phyloP scores from a whole-genome alignment of 1,140 invertebrate species.

The Elymnias hypermnestra region DNA sequence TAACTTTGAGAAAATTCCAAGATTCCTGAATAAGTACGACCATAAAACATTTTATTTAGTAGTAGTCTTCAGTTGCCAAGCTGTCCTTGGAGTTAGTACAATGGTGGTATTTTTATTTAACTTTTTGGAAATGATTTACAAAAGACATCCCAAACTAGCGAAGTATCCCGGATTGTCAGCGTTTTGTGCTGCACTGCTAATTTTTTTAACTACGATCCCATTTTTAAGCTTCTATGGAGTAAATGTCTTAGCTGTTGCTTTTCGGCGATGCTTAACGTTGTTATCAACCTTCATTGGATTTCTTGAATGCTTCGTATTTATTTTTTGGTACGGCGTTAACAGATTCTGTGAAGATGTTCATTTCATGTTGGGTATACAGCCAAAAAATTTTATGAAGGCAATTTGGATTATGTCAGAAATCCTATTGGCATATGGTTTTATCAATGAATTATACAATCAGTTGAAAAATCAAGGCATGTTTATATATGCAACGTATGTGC shows the following conservation, averaged over 20 bases:
- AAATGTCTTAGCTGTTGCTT: conserved; percentile 22
- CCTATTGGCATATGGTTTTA: conserved; percentile 35
- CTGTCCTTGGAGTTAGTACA: conserved; percentile 29
- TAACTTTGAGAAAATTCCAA: conserved; percentile 50
- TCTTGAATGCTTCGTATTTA: conserved; percentile 42
- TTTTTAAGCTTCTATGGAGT: conserved; percentile 33
- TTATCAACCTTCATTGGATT: conserved; percentile 32
- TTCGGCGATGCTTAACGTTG: conserved; percentile 27
- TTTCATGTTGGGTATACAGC: conserved; percentile 57
- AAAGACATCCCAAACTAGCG: conserved; percentile 24
- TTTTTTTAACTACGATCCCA: conserved; percentile 49
- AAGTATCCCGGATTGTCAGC: conserved; percentile 43
- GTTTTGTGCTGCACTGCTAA: conserved; percentile 19
- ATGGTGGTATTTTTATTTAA: conserved; percentile 34
- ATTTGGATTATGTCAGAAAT: conserved; percentile 34
- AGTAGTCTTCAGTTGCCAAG: conserved; percentile 30
- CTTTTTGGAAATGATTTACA: conserved; percentile 31
- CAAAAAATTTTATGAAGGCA: conserved; percentile 41
- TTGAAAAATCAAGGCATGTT: conserved; percentile 1
- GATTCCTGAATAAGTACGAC: conserved; percentile 38
- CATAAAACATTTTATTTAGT: conserved; percentile 37
- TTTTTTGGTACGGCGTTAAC: conserved; percentile 47
- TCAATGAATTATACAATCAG: conserved; percentile 26
- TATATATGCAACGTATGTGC: conserved; percentile 1
- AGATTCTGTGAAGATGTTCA: conserved; percentile 60